Percentiles rank a stretch among this genome's conserved stretches.
These are phyloP conservation scores for Berghia stephanieae DNA, from an alignment of 1,140 invertebrate genomes.

Conservation along the genomic window DNA sequence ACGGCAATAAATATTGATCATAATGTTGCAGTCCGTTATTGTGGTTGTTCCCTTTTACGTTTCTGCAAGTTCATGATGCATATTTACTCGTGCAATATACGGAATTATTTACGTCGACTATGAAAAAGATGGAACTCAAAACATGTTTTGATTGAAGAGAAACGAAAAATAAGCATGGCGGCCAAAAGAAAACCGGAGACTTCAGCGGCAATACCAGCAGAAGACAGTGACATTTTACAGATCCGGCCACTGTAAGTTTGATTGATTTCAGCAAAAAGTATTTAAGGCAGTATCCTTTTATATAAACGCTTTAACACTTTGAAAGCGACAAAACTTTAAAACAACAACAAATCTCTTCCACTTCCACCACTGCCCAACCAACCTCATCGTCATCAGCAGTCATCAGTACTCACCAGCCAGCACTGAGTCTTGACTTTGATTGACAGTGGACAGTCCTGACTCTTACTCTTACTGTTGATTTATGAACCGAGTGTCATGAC, in stretches of 20 bases:
- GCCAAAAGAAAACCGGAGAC: conserved; percentile 50
- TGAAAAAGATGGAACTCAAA: background rate
- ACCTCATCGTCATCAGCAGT: background rate
- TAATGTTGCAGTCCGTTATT: background rate
- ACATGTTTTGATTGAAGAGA: background rate
- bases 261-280: background rate
- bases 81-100: background rate
- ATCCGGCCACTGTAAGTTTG: conserved; percentile 56
- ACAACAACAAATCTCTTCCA: background rate
- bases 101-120: background rate
- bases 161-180: conserved; percentile 41
- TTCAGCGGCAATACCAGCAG: conserved; percentile 55
- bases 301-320: background rate
- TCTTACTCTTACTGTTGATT: too few species aligned
- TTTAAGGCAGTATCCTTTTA: background rate
- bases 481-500: too few species aligned
- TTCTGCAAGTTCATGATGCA: background rate
- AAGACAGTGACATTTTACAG: conserved; percentile 58
- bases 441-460: too few species aligned
- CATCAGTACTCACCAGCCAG: background rate
- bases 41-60: background rate
- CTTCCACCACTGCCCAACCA: background rate
- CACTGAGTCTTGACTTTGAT: too few species aligned
- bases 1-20: background rate
- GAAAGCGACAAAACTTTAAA: background rate